phyloP scores from a whole-genome alignment of 1,140 invertebrate genomes.

The Prorops nasuta region DNA sequence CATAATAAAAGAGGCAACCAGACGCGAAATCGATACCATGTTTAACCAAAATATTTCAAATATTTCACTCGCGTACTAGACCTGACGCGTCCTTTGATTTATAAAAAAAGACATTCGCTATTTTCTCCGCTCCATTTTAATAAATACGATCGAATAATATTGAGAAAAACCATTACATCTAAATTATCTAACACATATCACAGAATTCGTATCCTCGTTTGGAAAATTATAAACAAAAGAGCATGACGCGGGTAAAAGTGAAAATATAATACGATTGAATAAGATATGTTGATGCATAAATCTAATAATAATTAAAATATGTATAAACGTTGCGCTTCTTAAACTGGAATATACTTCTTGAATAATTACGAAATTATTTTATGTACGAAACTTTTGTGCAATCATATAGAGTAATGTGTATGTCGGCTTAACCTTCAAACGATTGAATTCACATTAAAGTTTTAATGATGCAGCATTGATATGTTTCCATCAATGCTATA shows the following conservation, averaged over 20 bases:
- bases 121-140: too few species aligned
- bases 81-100: too few species aligned
- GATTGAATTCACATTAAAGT: neutral
- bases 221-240: conserved; percentile 8
- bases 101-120: too few species aligned
- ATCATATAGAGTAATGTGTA: neutral
- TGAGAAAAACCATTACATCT: conserved; percentile 35
- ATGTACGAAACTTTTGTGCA: neutral
- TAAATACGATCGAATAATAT: conserved; percentile 34
- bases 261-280: neutral
- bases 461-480: too few species aligned
- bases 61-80: too few species aligned
- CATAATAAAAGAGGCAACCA: too few species aligned
- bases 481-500: neutral
- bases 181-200: conserved; percentile 54
- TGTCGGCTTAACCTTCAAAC: neutral
- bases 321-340: neutral
- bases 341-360: too few species aligned
- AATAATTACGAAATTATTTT: too few species aligned
- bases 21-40: too few species aligned
- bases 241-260: neutral
- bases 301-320: neutral
- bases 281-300: neutral
- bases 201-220: conserved; percentile 48
- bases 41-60: too few species aligned